phyloP scores from a whole-genome alignment of 2,888 invertebrate genomes.

The Tricholauxania praeusta region DNA sequence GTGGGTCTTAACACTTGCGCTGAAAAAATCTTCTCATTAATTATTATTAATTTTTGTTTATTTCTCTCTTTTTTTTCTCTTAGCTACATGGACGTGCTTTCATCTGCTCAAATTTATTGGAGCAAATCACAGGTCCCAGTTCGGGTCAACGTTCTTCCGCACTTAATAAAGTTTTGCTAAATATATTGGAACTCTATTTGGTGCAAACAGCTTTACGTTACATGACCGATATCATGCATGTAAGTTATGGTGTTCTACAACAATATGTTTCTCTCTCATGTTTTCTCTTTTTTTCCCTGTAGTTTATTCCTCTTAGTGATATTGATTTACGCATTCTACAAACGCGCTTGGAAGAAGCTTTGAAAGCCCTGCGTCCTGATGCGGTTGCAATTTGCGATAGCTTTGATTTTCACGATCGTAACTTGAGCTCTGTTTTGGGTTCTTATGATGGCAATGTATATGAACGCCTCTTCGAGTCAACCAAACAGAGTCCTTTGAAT shows the following conservation, averaged over 20 bases:
- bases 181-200: conserved; percentile 81
- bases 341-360: conserved; percentile 76
- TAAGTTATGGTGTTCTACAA: conserved; percentile 64
- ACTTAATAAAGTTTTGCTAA: conserved; percentile 73
- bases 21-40: background rate
- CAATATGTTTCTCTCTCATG: background rate
- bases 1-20: conserved; percentile 64
- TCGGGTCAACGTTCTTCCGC: conserved; percentile 70
- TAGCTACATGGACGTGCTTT: conserved; percentile 86
- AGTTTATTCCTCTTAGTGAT: conserved; percentile 59
- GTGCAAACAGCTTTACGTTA: conserved; percentile 78
- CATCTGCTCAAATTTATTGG: conserved; percentile 78
- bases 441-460: conserved; percentile 88
- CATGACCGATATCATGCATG: conserved; percentile 81
- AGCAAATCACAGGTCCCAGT: conserved; percentile 71
- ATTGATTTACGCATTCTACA: conserved; percentile 70
- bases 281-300: background rate
- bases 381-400: conserved; percentile 92
- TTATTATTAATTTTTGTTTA: background rate
- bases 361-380: conserved; percentile 84
- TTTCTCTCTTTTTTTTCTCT: background rate
- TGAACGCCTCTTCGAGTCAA: conserved; percentile 82
- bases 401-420: conserved; percentile 86
- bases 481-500: conserved; percentile 85
- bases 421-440: conserved; percentile 81